phyloP scores from a whole-genome alignment of 2,113 vertebrate species.

The Tympanuchus pallidicinctus region DNA sequence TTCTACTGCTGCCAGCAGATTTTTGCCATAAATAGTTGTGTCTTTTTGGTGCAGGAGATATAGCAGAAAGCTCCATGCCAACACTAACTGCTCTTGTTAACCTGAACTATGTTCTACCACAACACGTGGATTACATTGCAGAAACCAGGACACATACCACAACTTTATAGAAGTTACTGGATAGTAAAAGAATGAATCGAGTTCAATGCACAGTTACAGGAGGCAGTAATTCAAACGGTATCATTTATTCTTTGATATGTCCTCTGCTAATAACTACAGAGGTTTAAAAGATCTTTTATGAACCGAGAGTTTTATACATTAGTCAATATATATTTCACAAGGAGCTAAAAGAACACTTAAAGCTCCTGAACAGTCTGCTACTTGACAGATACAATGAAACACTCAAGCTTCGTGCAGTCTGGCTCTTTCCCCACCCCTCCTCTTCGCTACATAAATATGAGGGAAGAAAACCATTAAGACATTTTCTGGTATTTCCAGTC shows the following conservation, averaged over 20 bases:
- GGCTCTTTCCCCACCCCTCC: neutral
- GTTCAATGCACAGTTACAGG: neutral
- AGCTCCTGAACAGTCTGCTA: neutral
- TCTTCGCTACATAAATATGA: neutral
- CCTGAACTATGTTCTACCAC: neutral
- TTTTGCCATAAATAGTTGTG: neutral
- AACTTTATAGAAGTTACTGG: rapidly evolving
- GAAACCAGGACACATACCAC: neutral
- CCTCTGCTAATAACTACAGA: neutral
- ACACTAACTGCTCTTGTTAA: neutral
- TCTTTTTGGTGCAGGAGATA: neutral
- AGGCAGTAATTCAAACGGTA: neutral
- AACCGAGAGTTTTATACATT: neutral
- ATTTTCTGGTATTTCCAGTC: neutral
- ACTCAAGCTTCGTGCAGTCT: neutral
- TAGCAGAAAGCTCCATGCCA: rapidly evolving
- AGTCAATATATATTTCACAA: neutral
- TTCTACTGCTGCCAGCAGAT: neutral
- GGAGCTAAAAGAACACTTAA: neutral
- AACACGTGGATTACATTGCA: neutral
- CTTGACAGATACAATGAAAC: neutral
- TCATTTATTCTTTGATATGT: neutral
- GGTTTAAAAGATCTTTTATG: neutral
- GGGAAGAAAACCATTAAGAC: neutral
- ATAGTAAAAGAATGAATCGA: neutral